A percentile compares a stretch with the other conserved stretches of the same genome.
Evolutionary conservation across 2,113 vertebrate genomes (phyloP).

Genomic region (Lethenteron camtschaticum): DNA sequence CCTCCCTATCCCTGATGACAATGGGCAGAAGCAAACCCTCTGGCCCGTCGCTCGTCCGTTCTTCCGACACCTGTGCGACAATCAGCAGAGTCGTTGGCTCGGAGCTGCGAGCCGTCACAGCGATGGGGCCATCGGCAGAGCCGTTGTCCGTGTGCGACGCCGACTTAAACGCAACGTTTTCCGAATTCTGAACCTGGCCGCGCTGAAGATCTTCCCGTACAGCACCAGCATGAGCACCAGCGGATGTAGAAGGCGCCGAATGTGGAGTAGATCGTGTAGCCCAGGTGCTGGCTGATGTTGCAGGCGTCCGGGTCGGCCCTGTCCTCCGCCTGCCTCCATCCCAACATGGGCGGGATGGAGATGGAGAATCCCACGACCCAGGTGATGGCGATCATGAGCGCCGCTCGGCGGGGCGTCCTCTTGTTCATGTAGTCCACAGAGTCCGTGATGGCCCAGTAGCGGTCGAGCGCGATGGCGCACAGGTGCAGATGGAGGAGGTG

Average conservation of each 20-base stretch:
- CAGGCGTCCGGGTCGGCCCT: constrained; percentile 66
- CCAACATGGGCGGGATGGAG: constrained; percentile 92
- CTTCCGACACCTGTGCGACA: no score
- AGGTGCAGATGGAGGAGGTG: constrained; percentile 93
- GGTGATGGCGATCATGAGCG: constrained; percentile 63
- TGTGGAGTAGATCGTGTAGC: constrained; percentile 93
- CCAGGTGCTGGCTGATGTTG: constrained; percentile 80
- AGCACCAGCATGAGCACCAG: constrained; percentile 82
- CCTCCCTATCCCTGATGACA: neutral
- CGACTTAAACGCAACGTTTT: constrained; percentile 41
- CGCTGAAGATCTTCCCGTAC: constrained; percentile 76
- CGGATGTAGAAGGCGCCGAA: constrained; percentile 92
- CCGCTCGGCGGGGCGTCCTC: constrained; percentile 67
- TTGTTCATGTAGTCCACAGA: constrained; percentile 93
- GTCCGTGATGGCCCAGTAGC: constrained; percentile 94
- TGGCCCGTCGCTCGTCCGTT: no score
- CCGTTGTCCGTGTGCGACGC: neutral
- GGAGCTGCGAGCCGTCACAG: neutral
- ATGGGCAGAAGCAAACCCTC: neutral
- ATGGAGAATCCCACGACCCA: constrained; percentile 90
- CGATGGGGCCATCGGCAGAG: no score
- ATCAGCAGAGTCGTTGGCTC: no score
- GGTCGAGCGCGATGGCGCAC: constrained; percentile 87
- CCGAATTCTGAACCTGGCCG: constrained; percentile 74
- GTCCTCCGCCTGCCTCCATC: constrained; percentile 81